phyloP scores from a whole-genome alignment of 2,888 invertebrate genomes.

The Pseudoips prasinana region DNA sequence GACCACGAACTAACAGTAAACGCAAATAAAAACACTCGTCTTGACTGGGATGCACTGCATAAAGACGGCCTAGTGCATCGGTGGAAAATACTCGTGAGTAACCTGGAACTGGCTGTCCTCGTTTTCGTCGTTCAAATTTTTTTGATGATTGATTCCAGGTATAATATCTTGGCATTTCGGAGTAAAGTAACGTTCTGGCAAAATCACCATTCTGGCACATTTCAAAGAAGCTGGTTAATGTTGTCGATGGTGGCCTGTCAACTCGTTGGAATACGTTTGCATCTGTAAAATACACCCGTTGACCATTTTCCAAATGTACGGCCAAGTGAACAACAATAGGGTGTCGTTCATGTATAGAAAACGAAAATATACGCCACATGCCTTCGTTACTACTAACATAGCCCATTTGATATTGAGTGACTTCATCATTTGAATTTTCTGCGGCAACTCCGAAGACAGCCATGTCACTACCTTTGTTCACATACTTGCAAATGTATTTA shows the following conservation, averaged over 20 bases:
- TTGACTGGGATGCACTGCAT: slow-evolving; percentile 46
- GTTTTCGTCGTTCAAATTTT: slow-evolving; percentile 37
- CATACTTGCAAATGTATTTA: slow-evolving; percentile 24
- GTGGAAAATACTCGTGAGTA: slow-evolving; percentile 35
- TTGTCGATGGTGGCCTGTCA: slow-evolving; percentile 8
- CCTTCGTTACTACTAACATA: slow-evolving; percentile 10
- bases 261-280: slow-evolving; percentile 5
- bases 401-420: slow-evolving; percentile 8
- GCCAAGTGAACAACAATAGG: slow-evolving; percentile 16
- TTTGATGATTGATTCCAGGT: slow-evolving; percentile 26
- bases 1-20: slow-evolving; percentile 39
- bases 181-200: slow-evolving; percentile 22
- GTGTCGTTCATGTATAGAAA: slow-evolving; percentile 17
- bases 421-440: slow-evolving; percentile 11
- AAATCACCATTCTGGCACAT: slow-evolving; percentile 22
- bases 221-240: slow-evolving; percentile 25
- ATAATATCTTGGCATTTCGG: slow-evolving; percentile 12
- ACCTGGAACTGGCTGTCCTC: slow-evolving; percentile 30
- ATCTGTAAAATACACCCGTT: slow-evolving; percentile 16
- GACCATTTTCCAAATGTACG: slow-evolving; percentile 4
- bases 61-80: slow-evolving; percentile 43
- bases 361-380: slow-evolving; percentile 14
- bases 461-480: slow-evolving; percentile 23
- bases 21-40: slow-evolving; percentile 46
- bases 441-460: slow-evolving; percentile 14